Percentiles rank a stretch among this genome's conserved stretches.
These are phyloP conservation scores for Pocillopora verrucosa DNA, from an alignment of 64 coral and sea anemone species.

Conservation along the genomic window DNA sequence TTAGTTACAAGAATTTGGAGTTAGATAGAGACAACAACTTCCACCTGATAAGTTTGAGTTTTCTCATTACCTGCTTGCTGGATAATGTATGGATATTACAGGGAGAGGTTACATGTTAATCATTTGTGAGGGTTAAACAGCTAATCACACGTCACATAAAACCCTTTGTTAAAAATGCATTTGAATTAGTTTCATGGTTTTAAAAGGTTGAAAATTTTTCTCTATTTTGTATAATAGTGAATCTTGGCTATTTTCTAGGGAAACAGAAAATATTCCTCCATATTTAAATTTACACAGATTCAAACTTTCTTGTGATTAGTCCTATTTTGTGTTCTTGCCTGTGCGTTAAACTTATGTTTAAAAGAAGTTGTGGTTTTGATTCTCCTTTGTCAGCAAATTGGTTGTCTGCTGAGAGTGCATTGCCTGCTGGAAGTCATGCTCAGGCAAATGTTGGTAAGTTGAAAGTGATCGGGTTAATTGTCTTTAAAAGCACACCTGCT, in stretches of 20 bases:
- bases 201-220: background rate
- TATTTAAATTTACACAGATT: background rate
- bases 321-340: background rate
- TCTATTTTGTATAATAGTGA: background rate
- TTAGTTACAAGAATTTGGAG: too few relatives aligned
- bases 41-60: too few relatives aligned
- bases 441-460: background rate
- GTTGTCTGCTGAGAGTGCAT: slow-evolving; percentile 70
- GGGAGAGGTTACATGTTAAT: too few relatives aligned
- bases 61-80: too few relatives aligned
- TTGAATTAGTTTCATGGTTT: too few relatives aligned
- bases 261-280: too few relatives aligned
- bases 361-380: background rate
- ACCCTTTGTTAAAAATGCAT: too few relatives aligned
- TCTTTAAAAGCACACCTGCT: background rate
- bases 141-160: too few relatives aligned
- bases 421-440: slow-evolving; percentile 15
- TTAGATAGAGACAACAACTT: too few relatives aligned
- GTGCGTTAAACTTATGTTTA: background rate
- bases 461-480: background rate
- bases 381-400: slow-evolving; percentile 60
- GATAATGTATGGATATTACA: too few relatives aligned
- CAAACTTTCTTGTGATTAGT: too few relatives aligned
- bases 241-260: background rate
- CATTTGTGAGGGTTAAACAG: too few relatives aligned